A percentile compares a stretch with the other conserved stretches of the same genome.
Evolutionary conservation across 2,888 invertebrate species (phyloP).

Genomic region (Macrosiphum euphorbiae): DNA sequence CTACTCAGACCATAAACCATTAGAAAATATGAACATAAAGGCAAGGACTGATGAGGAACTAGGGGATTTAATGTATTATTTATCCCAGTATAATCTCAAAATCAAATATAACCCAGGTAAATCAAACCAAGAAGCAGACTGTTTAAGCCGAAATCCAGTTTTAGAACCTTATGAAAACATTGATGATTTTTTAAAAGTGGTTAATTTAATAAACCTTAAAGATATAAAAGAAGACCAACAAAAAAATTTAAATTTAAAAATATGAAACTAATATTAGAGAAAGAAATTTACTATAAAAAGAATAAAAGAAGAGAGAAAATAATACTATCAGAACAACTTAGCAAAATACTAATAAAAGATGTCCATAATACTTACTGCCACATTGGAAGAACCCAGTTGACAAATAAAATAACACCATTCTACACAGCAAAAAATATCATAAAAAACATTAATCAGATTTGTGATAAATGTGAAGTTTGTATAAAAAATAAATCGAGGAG

Average conservation of each 20-base stretch:
- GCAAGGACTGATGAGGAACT: conserved; percentile 66
- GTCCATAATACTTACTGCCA: conserved; percentile 65
- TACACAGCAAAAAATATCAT: conserved; percentile 65
- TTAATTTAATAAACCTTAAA: conserved; percentile 65
- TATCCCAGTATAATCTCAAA: conserved; percentile 66
- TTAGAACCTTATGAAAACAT: conserved; percentile 66
- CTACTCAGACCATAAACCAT: conserved; percentile 65
- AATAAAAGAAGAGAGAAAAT: conserved; percentile 65
- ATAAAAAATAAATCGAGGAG: conserved; percentile 69
- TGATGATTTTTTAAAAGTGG: conserved; percentile 66
- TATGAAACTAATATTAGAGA: conserved; percentile 41
- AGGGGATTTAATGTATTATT: conserved; percentile 66
- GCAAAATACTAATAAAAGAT: conserved; percentile 63
- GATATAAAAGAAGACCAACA: conserved; percentile 66
- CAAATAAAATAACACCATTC: conserved; percentile 57
- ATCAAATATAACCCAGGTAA: conserved; percentile 67
- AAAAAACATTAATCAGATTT: conserved; percentile 66
- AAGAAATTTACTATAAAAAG: conserved; percentile 61
- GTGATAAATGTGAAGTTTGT: conserved; percentile 67
- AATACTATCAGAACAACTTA: conserved; percentile 65
- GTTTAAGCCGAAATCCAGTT: conserved; percentile 66
- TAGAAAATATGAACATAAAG: conserved; percentile 66
- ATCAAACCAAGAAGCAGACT: conserved; percentile 67
- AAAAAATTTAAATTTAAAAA: conserved; percentile 32
- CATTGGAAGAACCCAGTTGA: conserved; percentile 65